Evolutionary conservation across 2,113 vertebrate genomes (phyloP).

Genomic region (Urocolius indicus): DNA sequence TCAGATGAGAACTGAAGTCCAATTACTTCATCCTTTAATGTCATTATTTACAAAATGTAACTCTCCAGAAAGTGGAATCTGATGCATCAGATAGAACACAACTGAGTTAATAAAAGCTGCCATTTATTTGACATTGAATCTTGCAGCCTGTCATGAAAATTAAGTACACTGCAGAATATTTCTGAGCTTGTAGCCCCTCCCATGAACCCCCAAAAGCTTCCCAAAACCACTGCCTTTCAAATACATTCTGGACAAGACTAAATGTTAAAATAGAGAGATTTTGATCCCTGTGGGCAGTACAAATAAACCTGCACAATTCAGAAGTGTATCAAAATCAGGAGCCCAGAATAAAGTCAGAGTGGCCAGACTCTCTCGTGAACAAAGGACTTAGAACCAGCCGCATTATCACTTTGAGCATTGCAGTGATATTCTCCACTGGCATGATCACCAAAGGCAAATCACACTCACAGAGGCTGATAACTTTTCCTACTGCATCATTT

Average conservation of each 20-base stretch:
- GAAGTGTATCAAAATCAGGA: neutral
- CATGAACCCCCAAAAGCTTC: neutral
- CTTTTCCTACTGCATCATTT: neutral
- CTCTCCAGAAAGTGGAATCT: neutral
- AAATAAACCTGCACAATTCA: neutral
- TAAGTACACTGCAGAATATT: neutral
- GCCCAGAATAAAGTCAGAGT: neutral
- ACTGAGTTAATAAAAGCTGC: neutral
- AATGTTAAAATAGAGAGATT: neutral
- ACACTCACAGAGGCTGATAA: neutral
- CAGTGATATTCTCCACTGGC: neutral
- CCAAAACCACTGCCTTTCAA: neutral
- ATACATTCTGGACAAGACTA: neutral
- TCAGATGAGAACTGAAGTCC: constrained; percentile 34
- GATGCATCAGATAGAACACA: neutral
- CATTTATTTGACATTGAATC: neutral
- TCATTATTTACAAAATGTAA: neutral
- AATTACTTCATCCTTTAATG: neutral
- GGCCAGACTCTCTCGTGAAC: accelerated
- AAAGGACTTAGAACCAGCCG: neutral
- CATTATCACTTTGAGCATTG: accelerated
- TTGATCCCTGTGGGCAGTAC: neutral
- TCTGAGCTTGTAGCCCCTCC: neutral
- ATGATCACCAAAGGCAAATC: neutral
- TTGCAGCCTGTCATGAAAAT: neutral